phyloP scores from a whole-genome alignment of 2,113 vertebrate genomes.

The Ceyx margarethae region DNA sequence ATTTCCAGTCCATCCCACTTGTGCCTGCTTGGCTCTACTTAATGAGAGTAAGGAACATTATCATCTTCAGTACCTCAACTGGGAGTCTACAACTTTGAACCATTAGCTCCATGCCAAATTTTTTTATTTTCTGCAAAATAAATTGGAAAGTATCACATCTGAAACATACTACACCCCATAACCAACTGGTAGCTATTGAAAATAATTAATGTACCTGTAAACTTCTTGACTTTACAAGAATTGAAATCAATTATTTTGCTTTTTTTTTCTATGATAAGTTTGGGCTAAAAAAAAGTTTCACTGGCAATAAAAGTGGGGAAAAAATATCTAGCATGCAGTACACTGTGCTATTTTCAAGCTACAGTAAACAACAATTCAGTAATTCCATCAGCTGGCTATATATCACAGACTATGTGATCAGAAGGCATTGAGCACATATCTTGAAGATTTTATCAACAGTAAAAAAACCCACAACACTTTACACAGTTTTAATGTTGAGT shows the following conservation, averaged over 20 bases:
- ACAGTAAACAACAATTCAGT: not conserved
- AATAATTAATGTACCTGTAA: not conserved
- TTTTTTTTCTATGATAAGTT: not conserved
- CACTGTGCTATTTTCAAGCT: not conserved
- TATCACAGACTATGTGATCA: fast-evolving
- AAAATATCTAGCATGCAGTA: not conserved
- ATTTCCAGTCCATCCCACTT: not conserved
- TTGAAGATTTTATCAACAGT: not conserved
- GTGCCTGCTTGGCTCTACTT: not conserved
- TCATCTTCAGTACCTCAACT: fast-evolving
- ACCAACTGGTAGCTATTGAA: not conserved
- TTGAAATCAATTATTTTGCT: not conserved
- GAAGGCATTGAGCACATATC: not conserved
- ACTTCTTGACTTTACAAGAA: not conserved
- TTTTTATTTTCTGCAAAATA: not conserved
- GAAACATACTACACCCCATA: not conserved
- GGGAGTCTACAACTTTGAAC: not conserved
- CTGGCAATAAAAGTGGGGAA: not conserved
- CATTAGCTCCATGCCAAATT: not conserved
- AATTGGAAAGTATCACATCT: not conserved
- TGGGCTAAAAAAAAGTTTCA: not conserved
- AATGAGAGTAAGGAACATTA: not conserved
- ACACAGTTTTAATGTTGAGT: not conserved
- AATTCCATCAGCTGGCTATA: not conserved
- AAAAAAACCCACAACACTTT: not conserved